Conservation (phyloP, 2,888 invertebrate genomes). For the Eupithecia tripunctaria region DNA sequence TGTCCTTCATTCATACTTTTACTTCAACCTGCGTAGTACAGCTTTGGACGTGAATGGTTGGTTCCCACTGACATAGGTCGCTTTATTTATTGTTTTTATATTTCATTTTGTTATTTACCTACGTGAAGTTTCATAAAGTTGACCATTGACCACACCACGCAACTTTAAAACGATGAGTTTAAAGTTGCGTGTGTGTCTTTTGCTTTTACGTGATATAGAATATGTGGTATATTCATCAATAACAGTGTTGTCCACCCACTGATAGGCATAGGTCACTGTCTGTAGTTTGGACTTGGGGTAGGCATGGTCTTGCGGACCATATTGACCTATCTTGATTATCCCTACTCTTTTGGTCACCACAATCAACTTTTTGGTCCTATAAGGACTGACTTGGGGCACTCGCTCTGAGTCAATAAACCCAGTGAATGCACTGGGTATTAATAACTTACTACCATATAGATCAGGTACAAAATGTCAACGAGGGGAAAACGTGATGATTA, state of each 20-base stretch:
- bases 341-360: not conserved
- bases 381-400: too few relatives aligned
- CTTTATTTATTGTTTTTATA: not conserved
- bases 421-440: not conserved
- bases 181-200: too few relatives aligned
- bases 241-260: not conserved
- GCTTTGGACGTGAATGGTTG: constrained; percentile 34
- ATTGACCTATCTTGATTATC: not conserved
- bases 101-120: not conserved
- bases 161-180: too few relatives aligned
- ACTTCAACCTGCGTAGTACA: constrained; percentile 43
- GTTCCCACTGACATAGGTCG: constrained; percentile 13
- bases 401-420: not conserved
- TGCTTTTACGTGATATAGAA: too few relatives aligned
- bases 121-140: not conserved
- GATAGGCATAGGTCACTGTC: not conserved
- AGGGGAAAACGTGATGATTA: not conserved
- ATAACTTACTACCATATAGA: not conserved
- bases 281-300: not conserved
- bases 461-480: not conserved
- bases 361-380: not conserved
- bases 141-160: too few relatives aligned
- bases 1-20: constrained; percentile 63
- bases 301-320: not conserved
- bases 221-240: not conserved